Base-by-base conservation (phyloP, 2,113 vertebrate species). In the Dasyornis broadbenti region DNA sequence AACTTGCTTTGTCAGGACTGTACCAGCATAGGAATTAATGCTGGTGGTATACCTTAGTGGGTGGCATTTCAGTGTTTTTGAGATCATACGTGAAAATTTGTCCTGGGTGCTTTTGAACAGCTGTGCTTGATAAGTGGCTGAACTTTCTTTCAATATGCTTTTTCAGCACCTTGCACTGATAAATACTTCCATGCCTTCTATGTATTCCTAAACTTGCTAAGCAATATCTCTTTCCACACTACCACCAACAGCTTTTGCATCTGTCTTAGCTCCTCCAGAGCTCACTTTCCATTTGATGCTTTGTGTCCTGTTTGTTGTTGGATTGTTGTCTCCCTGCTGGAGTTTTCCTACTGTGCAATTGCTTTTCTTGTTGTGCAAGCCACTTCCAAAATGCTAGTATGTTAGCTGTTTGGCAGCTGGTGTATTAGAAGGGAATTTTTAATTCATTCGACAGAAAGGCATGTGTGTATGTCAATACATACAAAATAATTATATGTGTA, bases 281-380 rank as follows among this genome's bases (percentile, higher is more conserved):
- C 85, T 89, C 21, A 1, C 44, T 92, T 92, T 42, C 37, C 6
- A 3, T 65, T 69, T 95, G 88, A 87, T 82, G 44, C 69, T 92
- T 82, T 71, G 31, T 82, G 91, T 92, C 33, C n/a, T 90, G 22
- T 88, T 93, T 86, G 42, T 85, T 92, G 81, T 88, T 93, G 59
- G 60, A 35, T 81, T 89, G 82, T 86, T 94, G 56, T 84, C 35
- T 83, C 82, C 50, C 61, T 91, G 86, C 54, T 96, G 94, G 92
- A 86, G 66, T 86, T 90, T 90, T 83, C 86, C 75, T 89, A 13
- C 80, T 84, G 40, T 52, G 78, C 14, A 2, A 35, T 75, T 4
- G 33, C 61, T 95, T 90, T 95, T 72, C 70, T 66, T 91, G 50
- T 84, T 54, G 59, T 87, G 35, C 45, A 53, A 82, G 42, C 64